A percentile compares a stretch with the other conserved stretches of the same genome.
phyloP scores from a whole-genome alignment of 2,888 invertebrate species.

The Nemotelus pantherinus region DNA sequence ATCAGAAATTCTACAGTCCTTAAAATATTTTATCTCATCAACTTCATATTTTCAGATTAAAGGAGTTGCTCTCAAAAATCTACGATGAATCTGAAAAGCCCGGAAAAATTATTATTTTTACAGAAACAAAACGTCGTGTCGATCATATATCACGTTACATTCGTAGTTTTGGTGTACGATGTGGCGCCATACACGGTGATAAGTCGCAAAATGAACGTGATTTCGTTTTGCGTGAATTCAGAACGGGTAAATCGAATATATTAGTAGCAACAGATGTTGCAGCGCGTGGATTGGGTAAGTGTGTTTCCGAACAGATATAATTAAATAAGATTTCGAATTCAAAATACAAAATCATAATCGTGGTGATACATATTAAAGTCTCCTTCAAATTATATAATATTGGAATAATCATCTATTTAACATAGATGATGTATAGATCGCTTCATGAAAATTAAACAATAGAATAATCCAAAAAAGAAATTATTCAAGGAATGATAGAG shows the following conservation, averaged over 20 bases:
- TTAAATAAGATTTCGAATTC: background rate
- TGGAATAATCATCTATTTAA: background rate
- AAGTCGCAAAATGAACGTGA: constrained; percentile 94
- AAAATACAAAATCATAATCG: background rate
- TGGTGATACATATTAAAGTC: background rate
- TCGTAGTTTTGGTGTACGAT: constrained; percentile 82
- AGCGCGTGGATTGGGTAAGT: constrained; percentile 79
- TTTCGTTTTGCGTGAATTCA: constrained; percentile 87
- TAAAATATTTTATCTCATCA: background rate
- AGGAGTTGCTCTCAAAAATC: constrained; percentile 60
- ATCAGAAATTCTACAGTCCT: background rate
- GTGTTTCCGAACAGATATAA: background rate
- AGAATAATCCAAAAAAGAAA: background rate
- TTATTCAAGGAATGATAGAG: background rate
- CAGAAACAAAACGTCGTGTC: constrained; percentile 94
- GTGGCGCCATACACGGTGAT: constrained; percentile 92
- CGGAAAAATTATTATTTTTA: constrained; percentile 94
- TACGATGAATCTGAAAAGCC: constrained; percentile 84
- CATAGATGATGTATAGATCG: background rate
- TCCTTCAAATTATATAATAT: too few species aligned
- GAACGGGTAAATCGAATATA: constrained; percentile 84
- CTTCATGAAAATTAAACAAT: background rate
- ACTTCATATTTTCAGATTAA: constrained; percentile 51
- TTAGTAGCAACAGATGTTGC: constrained; percentile 98
- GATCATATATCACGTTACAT: constrained; percentile 86